phyloP scores from a whole-genome alignment of 1,140 invertebrate genomes.

The Delia radicum region DNA sequence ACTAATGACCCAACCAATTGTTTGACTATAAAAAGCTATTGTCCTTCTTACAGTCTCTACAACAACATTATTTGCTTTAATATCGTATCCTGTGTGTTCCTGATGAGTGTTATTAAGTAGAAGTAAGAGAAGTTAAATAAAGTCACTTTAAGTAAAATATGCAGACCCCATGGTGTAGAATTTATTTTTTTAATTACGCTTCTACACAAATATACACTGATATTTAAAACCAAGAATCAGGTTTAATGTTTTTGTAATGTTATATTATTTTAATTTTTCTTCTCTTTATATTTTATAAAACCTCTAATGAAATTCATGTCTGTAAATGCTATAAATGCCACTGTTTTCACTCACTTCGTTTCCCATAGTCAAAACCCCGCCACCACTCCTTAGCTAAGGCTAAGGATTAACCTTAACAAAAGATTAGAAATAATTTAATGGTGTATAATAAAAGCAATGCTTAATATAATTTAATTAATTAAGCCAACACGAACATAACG shows the following conservation, averaged over 20 bases:
- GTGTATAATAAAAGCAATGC: slow-evolving; percentile 17
- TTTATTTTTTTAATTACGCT: slow-evolving; percentile 16
- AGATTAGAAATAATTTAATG: slow-evolving; percentile 22
- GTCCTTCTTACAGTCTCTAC: too few relatives aligned
- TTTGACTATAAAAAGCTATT: too few relatives aligned
- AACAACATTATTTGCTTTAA: too few relatives aligned
- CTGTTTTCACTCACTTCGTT: background rate
- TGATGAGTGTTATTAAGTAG: too few relatives aligned
- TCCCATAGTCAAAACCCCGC: background rate
- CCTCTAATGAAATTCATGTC: background rate
- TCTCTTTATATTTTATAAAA: too few relatives aligned
- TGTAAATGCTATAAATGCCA: background rate
- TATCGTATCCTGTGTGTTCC: too few relatives aligned
- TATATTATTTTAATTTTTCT: too few relatives aligned
- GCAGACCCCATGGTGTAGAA: slow-evolving; percentile 5
- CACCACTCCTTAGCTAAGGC: background rate
- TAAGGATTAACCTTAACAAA: slow-evolving; percentile 17
- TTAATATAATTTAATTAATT: slow-evolving; percentile 29
- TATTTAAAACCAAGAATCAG: slow-evolving; percentile 14
- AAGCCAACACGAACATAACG: background rate
- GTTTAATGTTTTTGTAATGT: slow-evolving; percentile 19
- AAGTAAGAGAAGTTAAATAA: too few relatives aligned
- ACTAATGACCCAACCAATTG: too few relatives aligned
- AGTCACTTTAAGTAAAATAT: too few relatives aligned
- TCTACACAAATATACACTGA: background rate